These are phyloP conservation scores for Crossocerus cetratus DNA, from an alignment of 2,888 invertebrate genomes.

Conservation along the genomic window DNA sequence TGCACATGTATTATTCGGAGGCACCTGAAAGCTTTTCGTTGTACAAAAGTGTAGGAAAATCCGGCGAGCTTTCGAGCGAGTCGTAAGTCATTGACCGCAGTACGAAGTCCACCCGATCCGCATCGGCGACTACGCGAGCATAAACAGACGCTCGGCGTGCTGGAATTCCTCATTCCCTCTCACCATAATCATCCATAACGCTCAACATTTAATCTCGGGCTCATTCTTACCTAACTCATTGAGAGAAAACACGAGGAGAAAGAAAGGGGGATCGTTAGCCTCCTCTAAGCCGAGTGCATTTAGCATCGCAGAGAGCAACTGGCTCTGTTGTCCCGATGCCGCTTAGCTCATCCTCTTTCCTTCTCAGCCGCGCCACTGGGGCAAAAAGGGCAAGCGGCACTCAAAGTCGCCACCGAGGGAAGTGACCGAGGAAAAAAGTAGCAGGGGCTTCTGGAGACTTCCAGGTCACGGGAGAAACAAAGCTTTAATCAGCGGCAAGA, in stretches of 20 bases:
- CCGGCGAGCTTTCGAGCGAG: slow-evolving; percentile 58
- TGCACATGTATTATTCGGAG: slow-evolving; percentile 71
- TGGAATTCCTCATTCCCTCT: too few relatives aligned
- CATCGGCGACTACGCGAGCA: too few relatives aligned
- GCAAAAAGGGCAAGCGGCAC: background rate
- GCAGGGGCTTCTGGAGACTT: background rate
- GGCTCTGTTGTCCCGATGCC: background rate
- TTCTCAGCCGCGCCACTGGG: background rate
- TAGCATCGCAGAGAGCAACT: background rate
- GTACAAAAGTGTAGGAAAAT: slow-evolving; percentile 67
- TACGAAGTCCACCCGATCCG: slow-evolving; percentile 17
- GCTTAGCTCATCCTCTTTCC: background rate
- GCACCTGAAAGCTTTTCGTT: slow-evolving; percentile 72
- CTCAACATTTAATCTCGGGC: too few relatives aligned
- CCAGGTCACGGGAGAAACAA: background rate
- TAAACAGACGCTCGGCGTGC: too few relatives aligned
- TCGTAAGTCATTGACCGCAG: slow-evolving; percentile 63
- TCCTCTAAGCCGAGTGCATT: too few relatives aligned
- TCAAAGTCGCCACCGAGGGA: background rate
- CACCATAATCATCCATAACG: too few relatives aligned
- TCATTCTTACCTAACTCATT: too few relatives aligned
- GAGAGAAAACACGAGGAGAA: too few relatives aligned
- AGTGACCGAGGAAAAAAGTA: background rate
- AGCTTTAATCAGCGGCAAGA: background rate
- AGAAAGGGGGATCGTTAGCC: too few relatives aligned